Percentiles rank a stretch among this genome's conserved stretches.
Conservation (phyloP, 2,113 vertebrate species). For the Porphyrio hochstetteri region DNA sequence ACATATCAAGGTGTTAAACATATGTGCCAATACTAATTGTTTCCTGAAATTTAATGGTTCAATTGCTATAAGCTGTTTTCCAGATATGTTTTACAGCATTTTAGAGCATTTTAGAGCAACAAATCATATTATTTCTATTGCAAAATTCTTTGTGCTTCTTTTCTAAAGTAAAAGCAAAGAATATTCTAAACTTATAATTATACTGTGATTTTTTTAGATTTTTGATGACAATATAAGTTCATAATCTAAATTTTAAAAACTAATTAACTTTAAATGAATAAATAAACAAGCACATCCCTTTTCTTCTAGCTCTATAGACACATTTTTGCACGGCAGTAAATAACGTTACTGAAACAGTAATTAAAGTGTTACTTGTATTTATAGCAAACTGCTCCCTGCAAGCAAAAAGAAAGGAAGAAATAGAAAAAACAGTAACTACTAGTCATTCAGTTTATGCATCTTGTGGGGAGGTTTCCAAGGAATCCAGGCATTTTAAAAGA, state of each 20-base stretch:
- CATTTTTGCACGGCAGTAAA: neutral
- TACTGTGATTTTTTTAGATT: neutral
- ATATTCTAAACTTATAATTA: neutral
- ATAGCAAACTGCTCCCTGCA: neutral
- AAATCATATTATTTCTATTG: slow-evolving; percentile 18
- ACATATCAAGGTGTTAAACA: slow-evolving; percentile 57
- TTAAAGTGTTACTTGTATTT: neutral
- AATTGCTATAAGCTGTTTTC: neutral
- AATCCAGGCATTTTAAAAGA: neutral
- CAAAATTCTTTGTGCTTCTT: neutral
- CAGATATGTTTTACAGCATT: neutral
- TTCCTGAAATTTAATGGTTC: slow-evolving; percentile 25
- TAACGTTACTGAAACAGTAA: neutral
- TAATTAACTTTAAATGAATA: neutral
- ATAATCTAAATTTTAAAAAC: neutral
- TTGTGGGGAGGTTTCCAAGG: neutral
- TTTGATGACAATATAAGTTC: neutral
- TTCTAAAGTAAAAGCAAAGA: neutral
- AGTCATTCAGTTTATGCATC: neutral
- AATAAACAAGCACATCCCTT: neutral
- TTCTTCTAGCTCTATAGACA: neutral
- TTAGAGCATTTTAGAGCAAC: neutral
- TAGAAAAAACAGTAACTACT: neutral
- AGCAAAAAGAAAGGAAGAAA: neutral
- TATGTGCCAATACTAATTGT: slow-evolving; percentile 33